Base-by-base conservation (phyloP, 2,888 invertebrate genomes). In the Plebejus anna region DNA sequence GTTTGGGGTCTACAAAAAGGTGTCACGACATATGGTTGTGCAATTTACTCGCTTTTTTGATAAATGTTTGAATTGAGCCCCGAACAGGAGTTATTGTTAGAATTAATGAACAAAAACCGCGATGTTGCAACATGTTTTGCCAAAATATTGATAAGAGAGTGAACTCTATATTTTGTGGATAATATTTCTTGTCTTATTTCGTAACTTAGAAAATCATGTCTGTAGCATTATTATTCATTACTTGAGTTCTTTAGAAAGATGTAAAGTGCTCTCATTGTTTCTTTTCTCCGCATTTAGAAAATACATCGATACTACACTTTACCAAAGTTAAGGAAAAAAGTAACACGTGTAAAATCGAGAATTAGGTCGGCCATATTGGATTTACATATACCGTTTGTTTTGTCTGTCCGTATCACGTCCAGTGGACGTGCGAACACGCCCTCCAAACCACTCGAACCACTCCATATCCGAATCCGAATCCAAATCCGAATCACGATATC, bases 401-500 rank as follows among this genome's bases (percentile, higher is more conserved):
- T 80, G 81, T 80, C 81, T 80, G 79, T 79, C 80, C 80, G 81
- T 79, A 55, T 16, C 79, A 81, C 79, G 80, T 81, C 80, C 80
- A 79, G 81, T 82, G 79, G 78, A 80, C 80, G 79, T 79, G 80
- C 79, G 81, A 80, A 81, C 79, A 81, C 79, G 78, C 79, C 32
- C 78, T 82, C 80, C 81, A 83, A 82, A 75, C 79, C 81, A 78
- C 82, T 82, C 78, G 78, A 76, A 78, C 79, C 82, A 81, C 82
- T 83, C 81, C 80, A 83, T 81, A 80, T 77, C 77, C 80, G 81
- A 81, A 82, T 82, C 80, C 79, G 78, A 80, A 80, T 82, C 80
- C 79, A 78, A 80, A 80, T 82, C 80, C 78, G 78, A 80, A 80
- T 81, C 80, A 80, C 81, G 80, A 80, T 81, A 80, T 82, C 81